Base-by-base conservation (phyloP, 2,113 vertebrate species). In the Nannobrachium achirus region DNA sequence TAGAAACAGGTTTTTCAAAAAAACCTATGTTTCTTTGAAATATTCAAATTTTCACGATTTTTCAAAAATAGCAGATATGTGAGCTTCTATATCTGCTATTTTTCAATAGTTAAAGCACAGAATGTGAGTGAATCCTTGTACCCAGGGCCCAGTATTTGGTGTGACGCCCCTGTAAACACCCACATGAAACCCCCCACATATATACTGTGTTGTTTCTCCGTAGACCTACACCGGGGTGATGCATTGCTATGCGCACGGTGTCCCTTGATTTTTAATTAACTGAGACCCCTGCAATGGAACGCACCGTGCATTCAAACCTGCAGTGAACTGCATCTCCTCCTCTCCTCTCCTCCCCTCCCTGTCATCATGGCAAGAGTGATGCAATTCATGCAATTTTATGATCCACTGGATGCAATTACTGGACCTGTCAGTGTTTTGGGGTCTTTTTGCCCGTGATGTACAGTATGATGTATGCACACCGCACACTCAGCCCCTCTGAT, bases 341-440 rank as follows among this genome's bases (percentile, higher is more conserved):
- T 13, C 18, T 6, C 45, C 6, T 49, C 64, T 33, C 59, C 49
- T 56, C 25, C 0, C 58, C 48, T 64, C 60, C 39, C 15, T 44
- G 58, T 78, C 81, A 69, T 64, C 61, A 2, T 53, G 63, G 73
- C 77, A 75, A 87, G 76, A 79, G 55, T 88, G 87, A 89, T 79
- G 82, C 84, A 89, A 87, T 81, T 61, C 13, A 9, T 77, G 82
- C 76, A 86, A 88, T 82, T 87, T 88, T 84, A 85, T 85, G 84
- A 89, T 75, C 77, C 79, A 66, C 76, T 82, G 83, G 82, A 87
- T 77, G 73, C 75, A 88, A 87, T 87, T 87, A 86, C 79, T 63
- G 77, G 65, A 85, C 55, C 71, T 88, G 82, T 86, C 89, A 86
- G 73, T 64, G 69, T 51, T 52, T 16, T 60, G 2, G 14, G 40